These are phyloP conservation scores for Porites lobata DNA, from an alignment of 92 coral and sea anemone genomes.

Conservation along the genomic window DNA sequence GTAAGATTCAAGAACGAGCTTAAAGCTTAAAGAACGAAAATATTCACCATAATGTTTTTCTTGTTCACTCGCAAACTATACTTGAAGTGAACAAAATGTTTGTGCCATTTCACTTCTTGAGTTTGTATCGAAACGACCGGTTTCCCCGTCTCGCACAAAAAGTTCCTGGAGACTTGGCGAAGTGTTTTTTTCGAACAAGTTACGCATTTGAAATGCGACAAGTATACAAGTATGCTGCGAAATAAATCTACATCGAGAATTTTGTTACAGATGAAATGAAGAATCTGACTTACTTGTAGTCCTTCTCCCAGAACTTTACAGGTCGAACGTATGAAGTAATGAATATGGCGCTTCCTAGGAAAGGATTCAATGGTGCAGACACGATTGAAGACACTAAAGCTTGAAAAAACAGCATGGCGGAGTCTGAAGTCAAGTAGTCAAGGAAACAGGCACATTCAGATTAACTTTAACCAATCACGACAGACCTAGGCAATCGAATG, in stretches of 20 bases:
- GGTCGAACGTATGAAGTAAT: conserved; percentile 98
- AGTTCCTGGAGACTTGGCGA: no score
- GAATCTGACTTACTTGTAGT: conserved; percentile 86
- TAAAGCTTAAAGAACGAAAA: no score
- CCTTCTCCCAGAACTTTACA: conserved; percentile 99
- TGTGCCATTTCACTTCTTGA: no score
- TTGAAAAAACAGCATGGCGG: conserved; percentile 98
- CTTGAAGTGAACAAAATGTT: no score
- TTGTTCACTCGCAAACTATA: no score
- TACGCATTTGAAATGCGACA: background rate
- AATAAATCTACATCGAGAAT: background rate
- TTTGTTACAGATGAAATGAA: background rate
- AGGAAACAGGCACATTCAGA: conserved; percentile 32
- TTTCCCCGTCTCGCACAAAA: no score
- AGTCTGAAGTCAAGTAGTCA: conserved; percentile 76
- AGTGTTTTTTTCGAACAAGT: no score
- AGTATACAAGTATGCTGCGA: background rate
- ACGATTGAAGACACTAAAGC: conserved; percentile 89
- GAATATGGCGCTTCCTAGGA: conserved; percentile 97
- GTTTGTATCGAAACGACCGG: no score
- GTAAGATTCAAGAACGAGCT: no score
- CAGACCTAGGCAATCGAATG: background rate
- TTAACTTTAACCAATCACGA: no score
- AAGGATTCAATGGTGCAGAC: conserved; percentile 97
- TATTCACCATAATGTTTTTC: no score